A percentile compares a stretch with the other conserved stretches of the same genome.
Conservation (phyloP, 2,113 vertebrate genomes). For the Cebidichthys violaceus region DNA sequence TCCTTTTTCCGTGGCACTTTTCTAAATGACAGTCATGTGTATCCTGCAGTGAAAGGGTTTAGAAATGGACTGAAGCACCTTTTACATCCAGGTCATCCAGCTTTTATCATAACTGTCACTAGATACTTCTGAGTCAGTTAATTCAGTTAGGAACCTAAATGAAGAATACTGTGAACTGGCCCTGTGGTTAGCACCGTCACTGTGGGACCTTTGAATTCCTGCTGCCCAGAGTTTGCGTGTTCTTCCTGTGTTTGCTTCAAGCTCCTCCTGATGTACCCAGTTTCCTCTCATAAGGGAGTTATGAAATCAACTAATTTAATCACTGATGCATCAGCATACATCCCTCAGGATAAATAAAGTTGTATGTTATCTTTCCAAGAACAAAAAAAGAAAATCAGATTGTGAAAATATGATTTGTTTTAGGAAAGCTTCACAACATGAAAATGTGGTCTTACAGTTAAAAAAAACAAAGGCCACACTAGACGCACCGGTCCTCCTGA, state of each 20-base stretch:
- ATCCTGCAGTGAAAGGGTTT: background rate
- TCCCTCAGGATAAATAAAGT: background rate
- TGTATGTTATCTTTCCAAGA: background rate
- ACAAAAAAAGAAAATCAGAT: background rate
- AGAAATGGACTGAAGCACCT: background rate
- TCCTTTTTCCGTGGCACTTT: slow-evolving; percentile 14
- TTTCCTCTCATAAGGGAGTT: background rate
- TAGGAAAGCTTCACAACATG: background rate
- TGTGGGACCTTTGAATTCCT: background rate
- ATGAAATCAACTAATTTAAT: background rate
- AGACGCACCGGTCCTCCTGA: background rate
- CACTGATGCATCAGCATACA: background rate
- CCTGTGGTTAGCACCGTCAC: too few species aligned
- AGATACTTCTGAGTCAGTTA: background rate
- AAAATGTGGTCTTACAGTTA: background rate
- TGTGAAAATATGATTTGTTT: background rate
- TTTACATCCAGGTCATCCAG: background rate
- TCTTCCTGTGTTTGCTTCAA: background rate
- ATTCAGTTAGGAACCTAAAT: background rate
- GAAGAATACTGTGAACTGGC: background rate
- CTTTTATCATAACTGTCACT: background rate
- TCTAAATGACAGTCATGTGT: background rate
- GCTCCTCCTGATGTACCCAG: background rate
- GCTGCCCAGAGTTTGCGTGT: background rate
- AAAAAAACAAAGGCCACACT: background rate